Base-by-base conservation (phyloP, 2,113 vertebrate species). In the Loxodonta africana region DNA sequence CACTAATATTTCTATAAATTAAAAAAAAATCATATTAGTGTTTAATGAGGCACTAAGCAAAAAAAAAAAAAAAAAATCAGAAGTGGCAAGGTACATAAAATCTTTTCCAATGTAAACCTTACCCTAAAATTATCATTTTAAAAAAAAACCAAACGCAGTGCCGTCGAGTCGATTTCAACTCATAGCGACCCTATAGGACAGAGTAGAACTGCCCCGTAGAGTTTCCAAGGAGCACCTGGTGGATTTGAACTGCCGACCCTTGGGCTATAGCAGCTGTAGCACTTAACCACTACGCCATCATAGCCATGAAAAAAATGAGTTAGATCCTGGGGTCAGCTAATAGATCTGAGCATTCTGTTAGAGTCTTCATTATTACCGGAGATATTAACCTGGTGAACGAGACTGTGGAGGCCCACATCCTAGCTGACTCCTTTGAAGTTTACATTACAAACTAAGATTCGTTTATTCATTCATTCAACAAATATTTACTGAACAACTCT, bases 1-100 rank as follows among this genome's bases (percentile, higher is more conserved):
- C 63, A 95, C 11, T 82, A 76, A 80, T 69, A 81, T 77, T 89
- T 94, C 41, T 57, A 60, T 46, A 88, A 88, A 81, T 96, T 81
- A 83, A 48, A 82, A 93, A 93, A 93, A 93, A 76, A 63, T 12
- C 12, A 37, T 41, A 33, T 86, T 76, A 71, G 33, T 91, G 69
- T 71, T 95, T 93, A 62, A 77, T 71, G 63, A 71, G 33, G 12
- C 48, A 87, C 23, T 65, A 88, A n/a, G 30, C n/a, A 17, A 63
- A 62, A 25, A 84, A 62, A 12, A 63, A 63, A 60, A 26, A 57
- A 83, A 90, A 74, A 94, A 90, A 28, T 37, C 8, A 63, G 46
- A 93, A 88, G 30, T 71, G 46, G 26, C 48, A 96, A 91, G 76
- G 30, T 18, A 90, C n/a, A 82, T 0, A 89, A 14, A 92, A 57